Evolutionary conservation across 2,888 invertebrate species (phyloP).

Genomic region (Tipula unca): DNA sequence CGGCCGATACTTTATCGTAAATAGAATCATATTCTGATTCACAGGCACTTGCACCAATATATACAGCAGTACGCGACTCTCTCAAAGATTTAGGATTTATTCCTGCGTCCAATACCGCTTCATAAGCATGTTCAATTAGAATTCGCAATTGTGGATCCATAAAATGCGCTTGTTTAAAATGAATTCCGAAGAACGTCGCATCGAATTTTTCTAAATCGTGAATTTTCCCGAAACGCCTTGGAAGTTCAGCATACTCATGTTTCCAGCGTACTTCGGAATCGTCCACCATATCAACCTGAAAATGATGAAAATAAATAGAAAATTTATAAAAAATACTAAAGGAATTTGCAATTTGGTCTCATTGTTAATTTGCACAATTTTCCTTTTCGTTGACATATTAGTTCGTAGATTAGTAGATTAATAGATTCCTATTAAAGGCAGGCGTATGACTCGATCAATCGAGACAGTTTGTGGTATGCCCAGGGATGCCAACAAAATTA

Average conservation of each 20-base stretch:
- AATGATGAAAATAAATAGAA: too few species aligned
- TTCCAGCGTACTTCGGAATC: conserved; percentile 71
- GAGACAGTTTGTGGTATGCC: too few species aligned
- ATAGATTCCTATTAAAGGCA: too few species aligned
- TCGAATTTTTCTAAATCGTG: conserved; percentile 63
- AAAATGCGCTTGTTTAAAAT: conserved; percentile 64
- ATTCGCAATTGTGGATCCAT: conserved; percentile 74
- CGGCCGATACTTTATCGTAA: conserved; percentile 52
- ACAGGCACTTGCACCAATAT: conserved; percentile 60
- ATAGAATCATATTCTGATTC: conserved; percentile 67
- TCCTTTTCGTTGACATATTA: too few species aligned
- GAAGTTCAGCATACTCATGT: conserved; percentile 60
- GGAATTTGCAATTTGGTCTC: too few species aligned
- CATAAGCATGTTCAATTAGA: conserved; percentile 67
- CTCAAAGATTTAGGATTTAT: conserved; percentile 55
- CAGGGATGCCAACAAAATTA: too few species aligned
- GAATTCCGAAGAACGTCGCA: conserved; percentile 66
- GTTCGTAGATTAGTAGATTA: too few species aligned
- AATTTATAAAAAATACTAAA: too few species aligned
- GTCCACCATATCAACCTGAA: conserved; percentile 73
- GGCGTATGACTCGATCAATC: too few species aligned
- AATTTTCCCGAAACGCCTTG: conserved; percentile 64
- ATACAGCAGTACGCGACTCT: conserved; percentile 64
- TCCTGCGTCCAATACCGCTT: conserved; percentile 68
- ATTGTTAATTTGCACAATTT: too few species aligned